Base-by-base conservation (phyloP, 2,888 invertebrate genomes). In the Conus canariensis region DNA sequence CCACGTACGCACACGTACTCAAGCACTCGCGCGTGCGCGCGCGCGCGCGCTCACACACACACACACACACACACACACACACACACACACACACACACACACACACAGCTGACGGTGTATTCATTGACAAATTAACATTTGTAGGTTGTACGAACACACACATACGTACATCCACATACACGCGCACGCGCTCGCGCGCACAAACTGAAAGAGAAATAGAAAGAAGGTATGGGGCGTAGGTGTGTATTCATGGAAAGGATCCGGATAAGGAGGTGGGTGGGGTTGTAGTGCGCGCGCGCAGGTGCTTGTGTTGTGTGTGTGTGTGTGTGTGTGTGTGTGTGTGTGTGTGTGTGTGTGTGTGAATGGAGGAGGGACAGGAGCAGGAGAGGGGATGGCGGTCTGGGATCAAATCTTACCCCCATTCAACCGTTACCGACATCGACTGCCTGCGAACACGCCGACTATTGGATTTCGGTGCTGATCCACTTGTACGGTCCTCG, bases 341-440 rank as follows among this genome's bases (percentile, higher is more conserved):
- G n/a, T 74, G 70, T 74, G 70, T 74, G 70, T 74, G 70, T 74
- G n/a, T 74, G 70, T 74, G 70, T 74, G 70, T 74, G 22, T 74
- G n/a, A 14, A 19, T 4, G 14, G 22, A 74, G 45, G 45, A 45
- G 45, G 45, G 45, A 45, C 1, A 45, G 45, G 45, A 45, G 45
- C 45, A 45, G 45, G 45, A 45, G 45, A 45, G 45, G 45, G 45
- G 45, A 45, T 45, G 45, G 45, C 45, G 45, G 45, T 45, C 45
- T 45, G 45, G 4, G 45, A 45, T 45, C 45, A 45, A 45, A 45
- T 45, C 45, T 45, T 45, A 45, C 45, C 45, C 30, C 45, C 45
- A 45, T 45, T 45, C 45, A 45, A 45, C 45, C 45, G 45, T 45
- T 45, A 45, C 45, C 45, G 45, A 45, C 45, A 45, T 45, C 45